These are phyloP conservation scores for Anguilla rostrata DNA, from an alignment of 2,113 vertebrate species.

Conservation along the genomic window DNA sequence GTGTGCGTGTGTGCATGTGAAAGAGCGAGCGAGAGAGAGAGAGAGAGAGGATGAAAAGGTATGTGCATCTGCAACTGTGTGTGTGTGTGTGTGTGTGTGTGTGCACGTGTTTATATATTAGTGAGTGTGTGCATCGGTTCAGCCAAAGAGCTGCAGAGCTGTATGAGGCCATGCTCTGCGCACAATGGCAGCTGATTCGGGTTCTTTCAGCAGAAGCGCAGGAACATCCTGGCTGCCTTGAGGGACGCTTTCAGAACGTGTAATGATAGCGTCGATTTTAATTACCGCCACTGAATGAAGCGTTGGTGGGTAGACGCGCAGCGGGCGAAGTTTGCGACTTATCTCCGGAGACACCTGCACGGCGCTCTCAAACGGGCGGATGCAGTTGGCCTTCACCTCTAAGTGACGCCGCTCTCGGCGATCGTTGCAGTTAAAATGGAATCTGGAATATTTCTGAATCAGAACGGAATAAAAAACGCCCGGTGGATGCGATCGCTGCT, in stretches of 20 bases:
- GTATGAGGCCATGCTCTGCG: slow-evolving; percentile 27
- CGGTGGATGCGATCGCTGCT: slow-evolving; percentile 7
- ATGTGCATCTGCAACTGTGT: no score
- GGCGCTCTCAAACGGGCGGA: slow-evolving; percentile 15
- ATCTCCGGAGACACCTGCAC: slow-evolving; percentile 48
- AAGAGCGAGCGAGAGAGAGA: no score
- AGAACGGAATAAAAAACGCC: not conserved
- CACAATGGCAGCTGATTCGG: slow-evolving; percentile 40
- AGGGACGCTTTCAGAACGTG: slow-evolving; percentile 40
- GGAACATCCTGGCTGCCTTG: slow-evolving; percentile 38
- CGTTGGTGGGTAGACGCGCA: slow-evolving; percentile 23
- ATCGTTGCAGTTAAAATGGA: slow-evolving; percentile 20
- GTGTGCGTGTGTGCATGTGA: not conserved
- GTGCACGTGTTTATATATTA: slow-evolving; percentile 8
- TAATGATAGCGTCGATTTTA: slow-evolving; percentile 44
- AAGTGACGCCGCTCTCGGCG: slow-evolving; percentile 22
- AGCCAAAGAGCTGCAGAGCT: slow-evolving; percentile 19
- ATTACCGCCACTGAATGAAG: slow-evolving; percentile 39
- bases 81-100: not conserved
- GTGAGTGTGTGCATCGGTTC: not conserved
- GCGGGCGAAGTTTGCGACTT: slow-evolving; percentile 36
- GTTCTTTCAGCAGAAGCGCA: slow-evolving; percentile 32
- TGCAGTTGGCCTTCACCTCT: slow-evolving; percentile 25
- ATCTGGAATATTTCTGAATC: not conserved
- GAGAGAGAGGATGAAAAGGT: no score